These are phyloP conservation scores for Marmota monax DNA, from an alignment of 2,113 vertebrate genomes.

Conservation along the genomic window DNA sequence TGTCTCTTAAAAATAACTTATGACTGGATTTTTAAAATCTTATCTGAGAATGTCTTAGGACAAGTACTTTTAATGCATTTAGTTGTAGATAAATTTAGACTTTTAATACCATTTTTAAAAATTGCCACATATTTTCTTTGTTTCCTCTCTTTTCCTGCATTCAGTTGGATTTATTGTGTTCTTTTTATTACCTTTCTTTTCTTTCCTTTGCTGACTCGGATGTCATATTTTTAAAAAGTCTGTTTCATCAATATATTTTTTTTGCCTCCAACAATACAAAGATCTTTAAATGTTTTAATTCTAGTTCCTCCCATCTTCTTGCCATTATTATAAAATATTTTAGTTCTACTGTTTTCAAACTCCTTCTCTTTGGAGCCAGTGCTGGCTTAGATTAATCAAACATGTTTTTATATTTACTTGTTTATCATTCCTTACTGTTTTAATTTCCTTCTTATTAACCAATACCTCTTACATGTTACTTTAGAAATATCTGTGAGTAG, in stretches of 20 bases:
- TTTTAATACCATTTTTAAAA: conserved; percentile 36
- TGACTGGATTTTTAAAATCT: conserved; percentile 40
- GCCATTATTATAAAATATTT: neutral
- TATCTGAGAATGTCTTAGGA: conserved; percentile 12
- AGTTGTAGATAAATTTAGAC: conserved; percentile 42
- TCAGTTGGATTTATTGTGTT: conserved; percentile 60
- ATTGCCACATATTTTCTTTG: conserved; percentile 24
- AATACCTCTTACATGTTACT: neutral
- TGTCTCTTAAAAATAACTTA: conserved; percentile 28
- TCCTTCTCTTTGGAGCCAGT: neutral
- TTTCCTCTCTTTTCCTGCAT: conserved; percentile 18
- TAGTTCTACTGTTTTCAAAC: neutral
- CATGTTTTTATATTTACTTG: conserved; percentile 6
- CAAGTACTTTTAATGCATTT: conserved; percentile 59
- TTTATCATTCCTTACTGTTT: neutral
- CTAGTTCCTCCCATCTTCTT: neutral
- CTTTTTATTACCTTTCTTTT: conserved; percentile 36
- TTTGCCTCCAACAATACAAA: conserved; percentile 19
- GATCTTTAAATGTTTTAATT: conserved; percentile 49
- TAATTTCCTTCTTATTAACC: conserved; percentile 28
- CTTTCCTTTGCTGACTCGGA: neutral
- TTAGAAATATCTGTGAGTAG: neutral
- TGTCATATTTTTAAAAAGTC: neutral
- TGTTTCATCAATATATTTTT: conserved; percentile 39
- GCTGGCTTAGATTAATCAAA: neutral